Percentiles rank a stretch among this genome's conserved stretches.
Evolutionary conservation across 2,888 invertebrate species (phyloP).

Genomic region (Drosophila pegasa): DNA sequence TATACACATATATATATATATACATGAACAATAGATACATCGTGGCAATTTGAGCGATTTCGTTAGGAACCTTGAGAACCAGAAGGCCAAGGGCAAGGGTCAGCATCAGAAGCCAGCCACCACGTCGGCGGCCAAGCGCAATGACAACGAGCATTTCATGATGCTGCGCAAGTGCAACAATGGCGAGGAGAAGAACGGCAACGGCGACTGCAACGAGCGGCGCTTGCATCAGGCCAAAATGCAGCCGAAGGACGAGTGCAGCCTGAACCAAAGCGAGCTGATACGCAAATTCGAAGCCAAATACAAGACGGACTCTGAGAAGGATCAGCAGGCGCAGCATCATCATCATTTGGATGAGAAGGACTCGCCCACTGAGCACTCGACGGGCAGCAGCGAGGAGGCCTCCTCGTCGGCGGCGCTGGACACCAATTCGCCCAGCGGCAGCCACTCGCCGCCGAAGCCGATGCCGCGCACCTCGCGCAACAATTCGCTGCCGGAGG

Average conservation of each 20-base stretch:
- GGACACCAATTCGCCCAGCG: constrained; percentile 68
- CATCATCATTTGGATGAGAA: constrained; percentile 76
- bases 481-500: constrained; percentile 89
- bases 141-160: constrained; percentile 70
- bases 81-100: constrained; percentile 65
- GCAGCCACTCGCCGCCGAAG: constrained; percentile 88
- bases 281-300: constrained; percentile 88
- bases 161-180: constrained; percentile 66
- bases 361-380: constrained; percentile 82
- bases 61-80: constrained; percentile 84
- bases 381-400: constrained; percentile 83
- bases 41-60: constrained; percentile 84
- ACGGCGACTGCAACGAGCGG: constrained; percentile 47
- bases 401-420: constrained; percentile 71
- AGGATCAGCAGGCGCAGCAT: constrained; percentile 53
- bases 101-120: constrained; percentile 27
- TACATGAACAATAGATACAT: constrained; percentile 72
- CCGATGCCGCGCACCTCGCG: constrained; percentile 92
- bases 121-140: constrained; percentile 52
- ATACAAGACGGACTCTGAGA: constrained; percentile 83
- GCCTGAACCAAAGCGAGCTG: constrained; percentile 81
- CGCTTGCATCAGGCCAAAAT: constrained; percentile 49
- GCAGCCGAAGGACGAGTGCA: constrained; percentile 84
- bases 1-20: constrained; percentile 2
- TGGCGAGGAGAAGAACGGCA: constrained; percentile 72